Evolutionary conservation across 2,888 invertebrate genomes (phyloP), one percentile per base, ranked within the genome.

Genomic region (Orchesellides sinensis): DNA sequence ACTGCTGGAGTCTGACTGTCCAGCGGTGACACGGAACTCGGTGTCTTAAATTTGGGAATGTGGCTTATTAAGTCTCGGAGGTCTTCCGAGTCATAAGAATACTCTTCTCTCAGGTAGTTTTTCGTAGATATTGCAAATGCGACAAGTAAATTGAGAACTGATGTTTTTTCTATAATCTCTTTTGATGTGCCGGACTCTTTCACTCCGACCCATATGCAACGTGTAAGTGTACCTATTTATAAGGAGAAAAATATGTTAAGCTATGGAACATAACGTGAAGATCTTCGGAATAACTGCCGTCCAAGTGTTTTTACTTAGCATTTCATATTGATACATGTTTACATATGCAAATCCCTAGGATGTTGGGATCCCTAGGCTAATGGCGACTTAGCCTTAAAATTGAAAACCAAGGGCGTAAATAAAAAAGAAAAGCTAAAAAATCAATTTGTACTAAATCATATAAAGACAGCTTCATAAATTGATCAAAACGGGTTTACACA

Each of bases 171-270:
- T n/a, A 86, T 69, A 40, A 86, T 73, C 40, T 81, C 83, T 61
- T 85, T 72, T 19, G 65, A 25, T 12, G 63, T 72, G 21, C 70
- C 80, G 10, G 63, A 49, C 52, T 87, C 86, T 19, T 79, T 77
- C 3, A 88, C 86, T 0, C 80, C 79, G 3, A 83, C 82, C 87
- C 87, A 87, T 45, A 87, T 85, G 45, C 82, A 80, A n/a, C 87
- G 84, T 8, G 87, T 85, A 21, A 87, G 56, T 1, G 82, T 84
- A 25, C 79, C 65, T 65, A 14, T 5, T 61, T 61, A 5, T 29
- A 61, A 29, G 6, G 32, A 5, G 6, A 32, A 47, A 47, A 47
- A 47, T 47, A 47, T 6, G n/a, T n/a, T n/a, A n/a, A n/a, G n/a
- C n/a, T n/a, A n/a, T n/a, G n/a, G n/a, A n/a, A n/a, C n/a, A n/a